Base-by-base conservation (phyloP, 2,113 vertebrate genomes). In the Scartelaos histophorus region DNA sequence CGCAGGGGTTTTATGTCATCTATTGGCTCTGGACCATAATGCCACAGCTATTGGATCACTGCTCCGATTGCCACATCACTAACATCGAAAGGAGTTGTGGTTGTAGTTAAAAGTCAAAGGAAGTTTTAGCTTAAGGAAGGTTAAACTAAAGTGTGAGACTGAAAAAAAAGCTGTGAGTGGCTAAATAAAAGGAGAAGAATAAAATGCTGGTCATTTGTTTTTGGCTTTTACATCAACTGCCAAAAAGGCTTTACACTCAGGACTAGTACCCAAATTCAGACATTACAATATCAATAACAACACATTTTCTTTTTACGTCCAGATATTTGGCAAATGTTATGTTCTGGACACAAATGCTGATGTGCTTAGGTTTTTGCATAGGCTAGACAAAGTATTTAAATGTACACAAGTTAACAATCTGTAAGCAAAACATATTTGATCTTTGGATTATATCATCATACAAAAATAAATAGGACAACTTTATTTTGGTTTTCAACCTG, bases 381-480 rank as follows among this genome's bases (percentile, higher is more conserved):
- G 25, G 13, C 58, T 24, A 91, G 70, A 82, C 75, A 75, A 86
- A 57, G 78, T 61, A 61, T 56, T 69, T 73, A 66, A 60, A 66
- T 84, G 69, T 89, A 91, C 91, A 93, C 91, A 92, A 85, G 90
- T 92, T 92, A 89, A 89, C 86, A 89, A 87, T 91, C 77, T 58
- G 88, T 87, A 85, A 89, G 86, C 85, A 90, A 87, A 64, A 45
- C 78, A 85, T 87, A 85, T 75, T 84, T 87, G 89, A 82, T 87
- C 84, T 92, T 93, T 92, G 90, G 88, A 82, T 85, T 87, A 87
- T 70, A 82, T 62, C 73, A 87, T 73, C 54, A 81, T 86, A 90
- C 67, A 90, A 90, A 93, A 80, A 91, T 89, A 91, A 92, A 92
- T 92, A 90, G 87, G 83, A 89, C 84, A 89, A 85, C 86, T 85